These are phyloP conservation scores for Eira barbara DNA, from an alignment of 2,113 vertebrate species.

Conservation along the genomic window DNA sequence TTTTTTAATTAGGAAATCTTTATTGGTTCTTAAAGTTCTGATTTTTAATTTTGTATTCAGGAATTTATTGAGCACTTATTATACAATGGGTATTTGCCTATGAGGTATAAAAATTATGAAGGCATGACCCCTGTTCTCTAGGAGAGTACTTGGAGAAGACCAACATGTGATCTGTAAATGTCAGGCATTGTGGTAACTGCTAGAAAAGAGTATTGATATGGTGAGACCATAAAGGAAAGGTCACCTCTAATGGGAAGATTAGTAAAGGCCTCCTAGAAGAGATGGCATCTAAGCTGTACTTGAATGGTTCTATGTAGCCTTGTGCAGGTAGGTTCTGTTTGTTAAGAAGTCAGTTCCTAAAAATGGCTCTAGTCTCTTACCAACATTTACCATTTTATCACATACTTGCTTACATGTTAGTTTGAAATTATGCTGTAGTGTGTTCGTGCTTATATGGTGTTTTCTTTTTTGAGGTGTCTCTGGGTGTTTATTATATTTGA, in stretches of 20 bases:
- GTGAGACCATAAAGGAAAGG: not conserved
- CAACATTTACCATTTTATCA: not conserved
- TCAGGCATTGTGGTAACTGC: not conserved
- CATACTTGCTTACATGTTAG: not conserved
- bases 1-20: not conserved
- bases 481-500: constrained; percentile 12
- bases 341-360: not conserved
- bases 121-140: not conserved
- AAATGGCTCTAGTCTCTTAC: not conserved
- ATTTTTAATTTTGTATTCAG: not conserved
- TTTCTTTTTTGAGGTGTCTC: not conserved
- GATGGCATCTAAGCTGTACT: not conserved
- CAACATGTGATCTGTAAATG: not conserved
- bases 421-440: not conserved
- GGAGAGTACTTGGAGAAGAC: not conserved
- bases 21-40: not conserved
- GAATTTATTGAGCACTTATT: not conserved
- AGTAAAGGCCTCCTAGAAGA: not conserved
- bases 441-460: not conserved
- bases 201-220: not conserved
- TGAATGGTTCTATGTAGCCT: not conserved
- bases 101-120: not conserved
- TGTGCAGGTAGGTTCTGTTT: not conserved
- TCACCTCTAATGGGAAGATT: not conserved
- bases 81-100: not conserved